phyloP scores from a whole-genome alignment of 1,140 invertebrate species.

The Drosophila malerkotliana region DNA sequence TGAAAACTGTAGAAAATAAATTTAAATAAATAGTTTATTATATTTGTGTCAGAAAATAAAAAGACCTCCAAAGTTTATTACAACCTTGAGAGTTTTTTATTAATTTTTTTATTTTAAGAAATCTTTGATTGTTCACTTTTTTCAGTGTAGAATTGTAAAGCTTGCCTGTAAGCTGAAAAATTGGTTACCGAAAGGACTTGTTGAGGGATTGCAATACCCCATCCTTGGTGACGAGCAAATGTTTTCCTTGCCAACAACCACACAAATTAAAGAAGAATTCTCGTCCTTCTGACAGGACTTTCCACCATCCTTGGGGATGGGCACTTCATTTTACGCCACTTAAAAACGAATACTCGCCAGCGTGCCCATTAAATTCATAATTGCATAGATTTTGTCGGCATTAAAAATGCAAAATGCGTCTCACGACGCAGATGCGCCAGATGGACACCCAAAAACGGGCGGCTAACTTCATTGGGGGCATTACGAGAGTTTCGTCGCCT shows the following conservation, averaged over 20 bases:
- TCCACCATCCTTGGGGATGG: too few species aligned
- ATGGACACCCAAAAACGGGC: constrained; percentile 11
- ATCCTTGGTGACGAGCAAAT: constrained; percentile 1
- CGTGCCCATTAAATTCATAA: constrained; percentile 51
- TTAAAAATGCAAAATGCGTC: constrained; percentile 67
- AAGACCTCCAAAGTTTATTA: too few species aligned
- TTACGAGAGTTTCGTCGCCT: constrained; percentile 58
- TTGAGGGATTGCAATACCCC: background rate
- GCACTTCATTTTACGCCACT: constrained; percentile 20
- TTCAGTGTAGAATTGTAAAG: background rate
- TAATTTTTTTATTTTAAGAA: background rate
- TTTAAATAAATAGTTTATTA: background rate
- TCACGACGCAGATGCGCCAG: constrained; percentile 17
- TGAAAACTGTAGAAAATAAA: background rate
- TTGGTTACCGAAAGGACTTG: background rate
- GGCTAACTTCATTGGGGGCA: constrained; percentile 54
- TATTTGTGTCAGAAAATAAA: too few species aligned
- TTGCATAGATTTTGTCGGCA: constrained; percentile 39
- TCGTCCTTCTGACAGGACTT: background rate
- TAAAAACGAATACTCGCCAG: constrained; percentile 8
- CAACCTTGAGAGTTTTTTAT: too few species aligned
- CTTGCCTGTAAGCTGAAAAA: constrained; percentile 1
- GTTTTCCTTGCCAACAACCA: constrained; percentile 18
- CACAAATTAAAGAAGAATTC: background rate
- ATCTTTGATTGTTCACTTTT: background rate